Conservation (phyloP, 2,113 vertebrate species). For the Aramus guarauna region DNA sequence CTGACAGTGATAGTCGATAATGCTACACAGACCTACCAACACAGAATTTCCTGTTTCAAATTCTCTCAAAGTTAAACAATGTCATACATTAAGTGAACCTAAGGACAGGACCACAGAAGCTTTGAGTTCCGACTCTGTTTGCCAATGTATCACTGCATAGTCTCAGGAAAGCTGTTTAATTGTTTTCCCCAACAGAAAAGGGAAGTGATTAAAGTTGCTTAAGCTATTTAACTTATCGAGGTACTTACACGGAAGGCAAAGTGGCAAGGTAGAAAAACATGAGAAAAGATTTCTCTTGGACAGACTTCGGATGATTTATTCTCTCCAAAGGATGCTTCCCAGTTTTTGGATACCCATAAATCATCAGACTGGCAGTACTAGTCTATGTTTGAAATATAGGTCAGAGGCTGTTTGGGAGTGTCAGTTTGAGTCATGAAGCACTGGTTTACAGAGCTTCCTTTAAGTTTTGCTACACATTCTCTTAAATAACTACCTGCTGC, state of each 20-base stretch:
- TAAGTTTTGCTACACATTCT: background rate
- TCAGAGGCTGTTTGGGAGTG: constrained; percentile 52
- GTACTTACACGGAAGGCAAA: background rate
- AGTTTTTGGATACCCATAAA: constrained; percentile 47
- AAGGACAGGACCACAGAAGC: background rate
- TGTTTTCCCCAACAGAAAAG: background rate
- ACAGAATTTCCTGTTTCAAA: background rate
- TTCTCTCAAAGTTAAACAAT: background rate
- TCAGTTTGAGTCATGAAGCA: constrained; percentile 34
- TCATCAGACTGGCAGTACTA: constrained; percentile 58
- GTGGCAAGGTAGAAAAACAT: background rate
- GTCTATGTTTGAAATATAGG: constrained; percentile 47
- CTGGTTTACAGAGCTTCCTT: background rate
- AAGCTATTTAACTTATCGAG: background rate
- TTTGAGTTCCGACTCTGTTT: background rate
- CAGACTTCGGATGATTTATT: background rate
- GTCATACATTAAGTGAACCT: background rate
- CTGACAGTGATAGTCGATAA: background rate
- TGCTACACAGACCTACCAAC: background rate
- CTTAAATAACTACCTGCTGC: background rate
- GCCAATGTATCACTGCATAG: background rate
- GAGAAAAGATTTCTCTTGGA: background rate
- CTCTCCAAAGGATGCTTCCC: constrained; percentile 10
- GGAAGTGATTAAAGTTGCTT: background rate
- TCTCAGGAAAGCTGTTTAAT: background rate